phyloP scores from a whole-genome alignment of 2,113 vertebrate genomes.

The Malurus elegans region DNA sequence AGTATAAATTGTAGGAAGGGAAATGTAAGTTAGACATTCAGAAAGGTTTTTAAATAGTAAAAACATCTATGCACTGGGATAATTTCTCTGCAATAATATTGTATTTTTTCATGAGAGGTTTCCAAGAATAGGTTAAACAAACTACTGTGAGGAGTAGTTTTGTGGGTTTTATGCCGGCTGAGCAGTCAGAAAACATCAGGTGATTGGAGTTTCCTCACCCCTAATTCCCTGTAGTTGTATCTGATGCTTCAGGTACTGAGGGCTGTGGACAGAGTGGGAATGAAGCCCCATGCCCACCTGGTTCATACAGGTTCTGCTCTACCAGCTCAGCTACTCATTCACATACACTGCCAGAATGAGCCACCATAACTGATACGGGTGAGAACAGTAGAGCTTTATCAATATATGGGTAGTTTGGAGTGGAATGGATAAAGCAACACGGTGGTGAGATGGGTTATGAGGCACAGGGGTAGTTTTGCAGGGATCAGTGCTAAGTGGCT shows the following conservation, averaged over 20 bases:
- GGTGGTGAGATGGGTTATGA: not conserved
- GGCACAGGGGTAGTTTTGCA: not conserved
- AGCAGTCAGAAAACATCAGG: not conserved
- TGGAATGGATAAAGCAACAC: not conserved
- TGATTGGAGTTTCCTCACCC: not conserved
- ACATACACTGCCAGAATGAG: accelerated
- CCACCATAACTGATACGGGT: not conserved
- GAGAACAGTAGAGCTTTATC: not conserved
- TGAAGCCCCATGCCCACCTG: not conserved
- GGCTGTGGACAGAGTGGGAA: not conserved
- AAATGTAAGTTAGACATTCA: not conserved
- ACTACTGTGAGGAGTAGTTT: not conserved
- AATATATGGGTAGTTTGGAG: not conserved
- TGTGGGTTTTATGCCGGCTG: not conserved
- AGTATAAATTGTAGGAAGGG: not conserved
- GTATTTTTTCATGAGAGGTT: not conserved
- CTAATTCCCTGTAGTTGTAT: not conserved
- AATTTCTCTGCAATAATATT: not conserved
- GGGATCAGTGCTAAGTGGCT: not conserved
- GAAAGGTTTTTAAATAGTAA: not conserved
- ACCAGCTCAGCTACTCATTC: not conserved
- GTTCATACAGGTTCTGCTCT: not conserved
- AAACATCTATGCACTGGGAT: not conserved
- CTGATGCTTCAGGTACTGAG: not conserved
- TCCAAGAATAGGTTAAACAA: not conserved